phyloP scores from a whole-genome alignment of 2,113 vertebrate genomes.

The Erpornis zantholeuca region DNA sequence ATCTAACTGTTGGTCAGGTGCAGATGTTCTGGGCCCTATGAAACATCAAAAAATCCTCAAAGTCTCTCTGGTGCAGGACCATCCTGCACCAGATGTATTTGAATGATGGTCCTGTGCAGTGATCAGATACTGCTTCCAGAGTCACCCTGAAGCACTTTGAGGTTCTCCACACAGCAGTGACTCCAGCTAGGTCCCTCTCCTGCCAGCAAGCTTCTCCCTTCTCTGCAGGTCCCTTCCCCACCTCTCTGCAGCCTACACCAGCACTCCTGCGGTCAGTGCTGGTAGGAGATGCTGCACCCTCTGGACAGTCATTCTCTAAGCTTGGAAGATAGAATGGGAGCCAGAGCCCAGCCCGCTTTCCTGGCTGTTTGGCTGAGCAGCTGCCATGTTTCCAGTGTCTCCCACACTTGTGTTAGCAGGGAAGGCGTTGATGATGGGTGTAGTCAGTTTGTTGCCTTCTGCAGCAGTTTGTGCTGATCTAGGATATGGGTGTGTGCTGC shows the following conservation, averaged over 20 bases:
- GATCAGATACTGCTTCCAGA: background rate
- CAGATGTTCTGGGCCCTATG: background rate
- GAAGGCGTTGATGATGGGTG: background rate
- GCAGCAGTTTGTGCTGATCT: slow-evolving; percentile 5
- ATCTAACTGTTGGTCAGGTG: background rate
- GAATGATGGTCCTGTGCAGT: background rate
- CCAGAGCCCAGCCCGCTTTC: background rate
- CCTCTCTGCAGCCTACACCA: background rate
- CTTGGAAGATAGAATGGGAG: accelerated
- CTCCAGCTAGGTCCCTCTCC: background rate
- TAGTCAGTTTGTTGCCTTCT: background rate
- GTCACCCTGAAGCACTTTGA: background rate
- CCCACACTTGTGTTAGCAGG: background rate
- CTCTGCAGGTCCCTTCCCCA: background rate
- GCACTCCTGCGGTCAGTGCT: background rate
- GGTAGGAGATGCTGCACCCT: background rate
- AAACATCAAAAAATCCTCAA: background rate
- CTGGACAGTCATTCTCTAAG: background rate
- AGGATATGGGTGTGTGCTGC: slow-evolving; percentile 52
- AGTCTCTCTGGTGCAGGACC: background rate
- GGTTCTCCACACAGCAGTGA: background rate
- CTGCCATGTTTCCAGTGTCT: background rate
- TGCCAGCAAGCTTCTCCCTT: background rate
- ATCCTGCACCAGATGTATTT: background rate
- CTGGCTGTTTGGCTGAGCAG: background rate